Conservation (phyloP, 2,113 vertebrate species). For the Chelonoidis abingdonii region DNA sequence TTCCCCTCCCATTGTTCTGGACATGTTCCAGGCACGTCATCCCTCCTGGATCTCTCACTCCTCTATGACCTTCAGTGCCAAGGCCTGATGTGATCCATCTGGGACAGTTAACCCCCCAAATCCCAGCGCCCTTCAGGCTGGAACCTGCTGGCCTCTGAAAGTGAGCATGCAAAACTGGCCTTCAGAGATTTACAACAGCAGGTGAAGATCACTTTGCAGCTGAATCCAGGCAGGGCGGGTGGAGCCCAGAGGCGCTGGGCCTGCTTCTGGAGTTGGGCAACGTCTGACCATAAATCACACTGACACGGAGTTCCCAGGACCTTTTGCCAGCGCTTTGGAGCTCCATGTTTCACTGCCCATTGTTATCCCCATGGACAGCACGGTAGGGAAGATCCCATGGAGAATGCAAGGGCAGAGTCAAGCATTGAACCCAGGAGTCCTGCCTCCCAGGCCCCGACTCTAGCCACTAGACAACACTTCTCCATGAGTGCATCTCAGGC, state of each 20-base stretch:
- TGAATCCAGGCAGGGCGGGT: not conserved
- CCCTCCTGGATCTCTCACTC: not conserved
- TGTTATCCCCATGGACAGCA: not conserved
- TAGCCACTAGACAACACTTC: not conserved
- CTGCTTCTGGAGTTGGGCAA: not conserved
- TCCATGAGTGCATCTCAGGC: too few species aligned
- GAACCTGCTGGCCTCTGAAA: not conserved
- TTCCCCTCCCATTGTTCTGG: not conserved
- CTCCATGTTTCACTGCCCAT: not conserved
- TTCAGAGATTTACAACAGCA: not conserved
- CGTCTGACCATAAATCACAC: not conserved
- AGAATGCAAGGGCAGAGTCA: not conserved
- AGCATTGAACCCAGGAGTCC: not conserved
- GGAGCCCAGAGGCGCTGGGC: not conserved
- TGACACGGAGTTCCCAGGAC: too few species aligned
- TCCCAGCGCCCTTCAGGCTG: not conserved
- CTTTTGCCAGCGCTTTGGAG: not conserved
- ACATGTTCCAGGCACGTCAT: not conserved
- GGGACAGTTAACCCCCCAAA: not conserved
- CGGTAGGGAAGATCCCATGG: not conserved
- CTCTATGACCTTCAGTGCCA: not conserved
- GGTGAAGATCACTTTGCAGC: not conserved
- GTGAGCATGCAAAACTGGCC: not conserved
- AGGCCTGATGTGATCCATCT: not conserved
- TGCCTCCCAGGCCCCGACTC: too few species aligned